Conservation (phyloP, 2,113 vertebrate species). For the Pithys albifrons region DNA sequence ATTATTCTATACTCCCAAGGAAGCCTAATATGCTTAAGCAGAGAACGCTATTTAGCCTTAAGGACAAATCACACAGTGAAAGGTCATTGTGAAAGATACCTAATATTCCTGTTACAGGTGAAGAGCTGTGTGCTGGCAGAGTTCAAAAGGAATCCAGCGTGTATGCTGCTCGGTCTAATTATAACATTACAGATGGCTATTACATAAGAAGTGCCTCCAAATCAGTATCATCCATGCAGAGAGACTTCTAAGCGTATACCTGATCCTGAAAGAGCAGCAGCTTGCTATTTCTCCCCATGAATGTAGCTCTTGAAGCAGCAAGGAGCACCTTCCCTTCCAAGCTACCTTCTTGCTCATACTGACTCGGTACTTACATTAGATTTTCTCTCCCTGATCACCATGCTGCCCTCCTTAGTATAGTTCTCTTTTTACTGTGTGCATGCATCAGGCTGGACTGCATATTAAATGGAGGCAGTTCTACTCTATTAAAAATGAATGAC, state of each 20-base stretch:
- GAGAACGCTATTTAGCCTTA: background rate
- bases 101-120: background rate
- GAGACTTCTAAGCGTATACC: background rate
- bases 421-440: background rate
- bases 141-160: background rate
- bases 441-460: background rate
- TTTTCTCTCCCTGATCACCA: background rate
- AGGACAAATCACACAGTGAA: background rate
- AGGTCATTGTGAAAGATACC: background rate
- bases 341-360: background rate
- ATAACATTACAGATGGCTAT: constrained; percentile 36
- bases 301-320: background rate
- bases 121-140: background rate
- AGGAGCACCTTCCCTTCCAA: background rate
- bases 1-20: background rate
- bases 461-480: background rate
- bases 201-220: constrained; percentile 40
- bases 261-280: background rate
- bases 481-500: background rate
- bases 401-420: background rate
- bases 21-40: background rate
- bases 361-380: fast-evolving
- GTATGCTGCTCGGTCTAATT: constrained; percentile 28
- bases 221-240: constrained; percentile 14
- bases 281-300: background rate